Percentiles rank a stretch among this genome's conserved stretches.
Evolutionary conservation across 2,113 vertebrate species (phyloP).

Genomic region (Ceuthmochares aereus): DNA sequence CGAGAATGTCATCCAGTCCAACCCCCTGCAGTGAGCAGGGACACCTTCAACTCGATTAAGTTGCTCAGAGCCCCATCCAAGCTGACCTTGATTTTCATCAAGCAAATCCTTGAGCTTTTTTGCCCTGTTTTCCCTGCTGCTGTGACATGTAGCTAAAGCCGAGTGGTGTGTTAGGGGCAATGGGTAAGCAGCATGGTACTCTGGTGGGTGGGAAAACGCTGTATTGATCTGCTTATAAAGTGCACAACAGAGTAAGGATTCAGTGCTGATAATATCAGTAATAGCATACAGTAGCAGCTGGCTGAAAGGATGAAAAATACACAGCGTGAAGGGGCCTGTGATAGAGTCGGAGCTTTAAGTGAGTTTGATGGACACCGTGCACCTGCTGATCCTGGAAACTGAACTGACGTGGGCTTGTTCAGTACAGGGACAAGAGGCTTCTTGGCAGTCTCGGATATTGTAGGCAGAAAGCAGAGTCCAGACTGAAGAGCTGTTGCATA

Average conservation of each 20-base stretch:
- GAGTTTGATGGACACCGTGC: not conserved
- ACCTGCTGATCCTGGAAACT: not conserved
- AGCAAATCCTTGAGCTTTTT: not conserved
- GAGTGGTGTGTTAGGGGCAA: not conserved
- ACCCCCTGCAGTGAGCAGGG: too few relatives aligned
- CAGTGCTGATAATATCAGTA: not conserved
- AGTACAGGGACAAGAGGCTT: not conserved
- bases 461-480: not conserved
- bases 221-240: not conserved
- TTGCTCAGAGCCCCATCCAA: too few relatives aligned
- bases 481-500: not conserved
- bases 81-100: not conserved
- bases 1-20: too few relatives aligned
- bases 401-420: not conserved
- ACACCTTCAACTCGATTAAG: too few relatives aligned
- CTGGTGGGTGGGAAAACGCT: not conserved
- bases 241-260: not conserved
- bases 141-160: not conserved
- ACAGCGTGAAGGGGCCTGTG: not conserved
- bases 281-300: not conserved
- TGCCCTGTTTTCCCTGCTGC: not conserved
- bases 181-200: not conserved
- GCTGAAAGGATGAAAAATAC: not conserved
- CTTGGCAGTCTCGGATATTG: not conserved
- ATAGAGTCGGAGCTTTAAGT: not conserved